These are phyloP conservation scores for Molossus molossus DNA, from an alignment of 2,797 vertebrate genomes.

Conservation along the genomic window DNA sequence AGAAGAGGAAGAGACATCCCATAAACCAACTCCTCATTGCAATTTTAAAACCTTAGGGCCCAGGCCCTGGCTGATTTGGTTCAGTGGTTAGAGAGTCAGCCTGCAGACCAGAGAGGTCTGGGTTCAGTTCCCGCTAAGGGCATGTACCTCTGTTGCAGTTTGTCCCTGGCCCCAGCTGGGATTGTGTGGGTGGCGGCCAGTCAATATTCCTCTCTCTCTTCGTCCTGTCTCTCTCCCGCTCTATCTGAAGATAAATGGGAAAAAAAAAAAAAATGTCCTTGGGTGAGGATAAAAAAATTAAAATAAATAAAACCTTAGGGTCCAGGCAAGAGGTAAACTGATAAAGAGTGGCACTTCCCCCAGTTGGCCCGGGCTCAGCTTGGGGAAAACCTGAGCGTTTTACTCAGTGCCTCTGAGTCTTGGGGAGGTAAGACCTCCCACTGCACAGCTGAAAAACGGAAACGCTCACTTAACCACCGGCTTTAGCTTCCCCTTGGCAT, in stretches of 20 bases:
- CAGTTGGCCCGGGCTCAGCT: not conserved
- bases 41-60: not conserved
- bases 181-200: too few relatives aligned
- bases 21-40: not conserved
- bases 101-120: too few relatives aligned
- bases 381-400: slow-evolving; percentile 15
- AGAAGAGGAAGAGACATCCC: not conserved
- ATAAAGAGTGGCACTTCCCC: not conserved
- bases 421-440: not conserved
- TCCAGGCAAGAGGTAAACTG: not conserved
- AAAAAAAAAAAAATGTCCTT: too few relatives aligned
- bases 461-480: not conserved
- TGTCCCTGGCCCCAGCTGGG: too few relatives aligned
- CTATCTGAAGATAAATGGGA: too few relatives aligned
- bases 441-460: not conserved
- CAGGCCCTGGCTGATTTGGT: not conserved
- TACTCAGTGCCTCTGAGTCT: not conserved
- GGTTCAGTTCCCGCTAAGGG: too few relatives aligned
- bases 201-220: too few relatives aligned
- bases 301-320: not conserved
- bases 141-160: too few relatives aligned
- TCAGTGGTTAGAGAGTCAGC: too few relatives aligned
- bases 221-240: too few relatives aligned
- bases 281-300: too few relatives aligned
- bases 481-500: slow-evolving; percentile 8